Conservation (phyloP, 2,113 vertebrate species). For the Entelurus aequoreus region DNA sequence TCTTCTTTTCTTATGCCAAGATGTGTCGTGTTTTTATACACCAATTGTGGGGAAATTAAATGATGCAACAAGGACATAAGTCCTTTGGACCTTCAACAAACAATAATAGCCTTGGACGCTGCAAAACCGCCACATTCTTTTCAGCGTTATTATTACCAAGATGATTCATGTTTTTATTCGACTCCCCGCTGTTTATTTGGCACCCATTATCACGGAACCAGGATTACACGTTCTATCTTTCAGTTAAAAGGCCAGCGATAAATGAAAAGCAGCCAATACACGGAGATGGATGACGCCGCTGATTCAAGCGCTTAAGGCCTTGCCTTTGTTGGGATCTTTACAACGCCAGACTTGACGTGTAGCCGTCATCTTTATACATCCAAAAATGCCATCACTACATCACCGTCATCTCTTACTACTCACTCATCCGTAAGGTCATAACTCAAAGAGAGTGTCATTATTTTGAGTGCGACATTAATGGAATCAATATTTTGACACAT, state of each 20-base stretch:
- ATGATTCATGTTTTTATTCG: too few species aligned
- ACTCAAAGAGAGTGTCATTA: conserved; percentile 53
- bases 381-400: conserved; percentile 62
- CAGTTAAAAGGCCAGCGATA: conserved; percentile 58
- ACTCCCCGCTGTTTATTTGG: too few species aligned
- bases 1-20: too few species aligned
- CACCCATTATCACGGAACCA: conserved; percentile 32
- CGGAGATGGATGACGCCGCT: conserved; percentile 45
- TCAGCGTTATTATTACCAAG: too few species aligned
- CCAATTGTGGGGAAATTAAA: too few species aligned
- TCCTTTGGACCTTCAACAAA: too few species aligned
- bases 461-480: conserved; percentile 59
- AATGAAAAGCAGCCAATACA: conserved; percentile 51
- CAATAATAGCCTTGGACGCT: too few species aligned
- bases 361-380: conserved; percentile 38
- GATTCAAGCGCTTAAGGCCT: conserved; percentile 23
- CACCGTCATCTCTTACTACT: conserved; percentile 53
- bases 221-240: conserved; percentile 46
- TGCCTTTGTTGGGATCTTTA: conserved; percentile 41
- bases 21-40: too few species aligned
- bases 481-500: conserved; percentile 67
- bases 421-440: conserved; percentile 46
- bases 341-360: conserved; percentile 34
- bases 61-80: too few species aligned
- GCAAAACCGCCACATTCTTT: too few species aligned